Evolutionary conservation across 2,797 vertebrate species (phyloP), one percentile per base, ranked within the genome.

Genomic region (Lindbergichthys nudifrons): DNA sequence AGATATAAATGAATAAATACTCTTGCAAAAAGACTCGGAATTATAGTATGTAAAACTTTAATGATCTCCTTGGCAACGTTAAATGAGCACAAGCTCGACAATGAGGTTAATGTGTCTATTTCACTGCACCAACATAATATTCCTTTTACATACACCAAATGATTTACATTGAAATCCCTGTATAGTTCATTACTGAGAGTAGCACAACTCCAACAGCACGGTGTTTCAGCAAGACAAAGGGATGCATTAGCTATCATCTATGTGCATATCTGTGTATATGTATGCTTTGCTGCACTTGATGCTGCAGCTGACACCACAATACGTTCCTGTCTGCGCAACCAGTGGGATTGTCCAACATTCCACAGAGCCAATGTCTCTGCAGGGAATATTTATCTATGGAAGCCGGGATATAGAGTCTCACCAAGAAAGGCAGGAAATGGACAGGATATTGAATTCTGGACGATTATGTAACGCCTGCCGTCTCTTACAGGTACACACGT

Each of bases 391-490:
- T 88, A 87, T 87, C 83, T 83, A 78, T 66, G 73, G 80, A 85
- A 89, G 79, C 80, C 3, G 11, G 70, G 69, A 91, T 87, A 90
- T 89, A 86, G 85, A 86, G 73, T 87, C 72, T 82, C 87, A 88
- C 81, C 87, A 82, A 79, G 21, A 75, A 65, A 84, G 68, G 51
- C 79, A 88, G 88, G 86, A 88, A 86, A 88, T 59, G 68, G 87
- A 91, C 90, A 85, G 89, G 87, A 90, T 90, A 92, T 92, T 89
- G 84, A 91, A 80, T 86, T 84, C 84, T 84, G 78, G 65, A 64
- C 58, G 70, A 80, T 89, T 84, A 87, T 84, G 89, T 58, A 88
- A 91, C 61, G 18, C 54, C 66, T 18, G 58, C 52, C 2, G 39
- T 60, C 61, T 79, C n/a, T 66, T 66, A 58, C 82, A 86, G 75